Evolutionary conservation across 1,140 invertebrate species (phyloP).

Genomic region (Tetramorium alpestre): DNA sequence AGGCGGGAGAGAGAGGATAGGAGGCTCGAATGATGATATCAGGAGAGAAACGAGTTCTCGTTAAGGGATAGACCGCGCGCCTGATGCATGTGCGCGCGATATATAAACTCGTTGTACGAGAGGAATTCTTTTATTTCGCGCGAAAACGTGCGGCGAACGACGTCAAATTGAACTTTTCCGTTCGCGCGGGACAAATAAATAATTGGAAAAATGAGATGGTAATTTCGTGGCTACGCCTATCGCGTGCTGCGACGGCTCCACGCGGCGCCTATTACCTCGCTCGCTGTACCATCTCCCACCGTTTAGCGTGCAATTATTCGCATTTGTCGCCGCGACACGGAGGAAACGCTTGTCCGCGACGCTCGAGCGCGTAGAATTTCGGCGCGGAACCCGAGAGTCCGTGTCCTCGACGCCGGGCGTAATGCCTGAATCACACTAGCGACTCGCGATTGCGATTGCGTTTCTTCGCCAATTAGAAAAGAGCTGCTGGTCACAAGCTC

Average conservation of each 20-base stretch:
- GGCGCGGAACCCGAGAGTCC: background rate
- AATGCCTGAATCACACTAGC: too few relatives aligned
- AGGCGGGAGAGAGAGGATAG: background rate
- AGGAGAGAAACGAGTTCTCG: constrained; percentile 56
- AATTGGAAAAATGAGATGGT: background rate
- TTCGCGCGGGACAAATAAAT: constrained; percentile 18
- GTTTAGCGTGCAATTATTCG: background rate
- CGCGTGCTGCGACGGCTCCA: background rate
- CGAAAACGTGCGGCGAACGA: background rate
- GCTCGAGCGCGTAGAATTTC: background rate
- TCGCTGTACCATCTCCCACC: too few relatives aligned
- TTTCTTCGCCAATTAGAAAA: too few relatives aligned
- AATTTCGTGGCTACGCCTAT: background rate
- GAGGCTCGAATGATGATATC: constrained; percentile 47
- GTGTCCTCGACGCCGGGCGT: background rate
- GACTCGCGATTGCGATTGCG: too few relatives aligned
- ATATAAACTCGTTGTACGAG: background rate
- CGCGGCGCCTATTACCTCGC: background rate
- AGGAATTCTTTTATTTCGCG: constrained; percentile 4
- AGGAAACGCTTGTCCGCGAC: constrained; percentile 5
- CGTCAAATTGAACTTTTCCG: background rate
- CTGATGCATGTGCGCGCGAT: background rate
- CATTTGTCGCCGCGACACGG: background rate
- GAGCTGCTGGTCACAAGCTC: too few relatives aligned
- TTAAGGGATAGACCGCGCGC: constrained; percentile 14